Conservation (phyloP, 1,140 invertebrate species). For the Archegozetes longisetosus region DNA sequence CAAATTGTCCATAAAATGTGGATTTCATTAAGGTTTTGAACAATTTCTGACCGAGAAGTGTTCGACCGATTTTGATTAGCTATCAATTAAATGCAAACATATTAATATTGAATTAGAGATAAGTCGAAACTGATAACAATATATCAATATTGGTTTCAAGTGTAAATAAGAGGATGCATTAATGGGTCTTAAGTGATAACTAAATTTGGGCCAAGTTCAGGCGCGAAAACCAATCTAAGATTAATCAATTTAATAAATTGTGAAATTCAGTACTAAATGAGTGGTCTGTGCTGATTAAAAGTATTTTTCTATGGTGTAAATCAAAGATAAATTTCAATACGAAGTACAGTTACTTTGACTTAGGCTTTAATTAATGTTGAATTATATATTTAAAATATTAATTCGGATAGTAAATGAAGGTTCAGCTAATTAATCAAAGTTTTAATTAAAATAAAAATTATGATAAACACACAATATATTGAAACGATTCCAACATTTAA, state of each 20-base stretch:
- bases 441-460: conserved; percentile 1
- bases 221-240: background rate
- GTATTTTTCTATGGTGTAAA: too few species aligned
- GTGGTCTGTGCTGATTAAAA: too few species aligned
- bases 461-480: background rate
- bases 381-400: too few species aligned
- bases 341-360: too few species aligned
- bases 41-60: conserved; percentile 62
- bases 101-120: background rate
- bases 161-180: too few species aligned
- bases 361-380: too few species aligned
- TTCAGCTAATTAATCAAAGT: too few species aligned
- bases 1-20: conserved; percentile 97
- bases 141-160: background rate
- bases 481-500: background rate
- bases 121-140: background rate
- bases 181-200: too few species aligned
- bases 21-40: conserved; percentile 78
- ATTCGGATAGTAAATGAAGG: too few species aligned
- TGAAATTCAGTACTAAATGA: background rate
- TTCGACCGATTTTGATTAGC: conserved; percentile 69
- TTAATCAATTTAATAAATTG: background rate
- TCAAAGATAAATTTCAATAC: too few species aligned
- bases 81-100: conserved; percentile 36
- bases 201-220: too few species aligned